Evolutionary conservation across 2,888 invertebrate species (phyloP).

Genomic region (Cordylochernes scorpioides): DNA sequence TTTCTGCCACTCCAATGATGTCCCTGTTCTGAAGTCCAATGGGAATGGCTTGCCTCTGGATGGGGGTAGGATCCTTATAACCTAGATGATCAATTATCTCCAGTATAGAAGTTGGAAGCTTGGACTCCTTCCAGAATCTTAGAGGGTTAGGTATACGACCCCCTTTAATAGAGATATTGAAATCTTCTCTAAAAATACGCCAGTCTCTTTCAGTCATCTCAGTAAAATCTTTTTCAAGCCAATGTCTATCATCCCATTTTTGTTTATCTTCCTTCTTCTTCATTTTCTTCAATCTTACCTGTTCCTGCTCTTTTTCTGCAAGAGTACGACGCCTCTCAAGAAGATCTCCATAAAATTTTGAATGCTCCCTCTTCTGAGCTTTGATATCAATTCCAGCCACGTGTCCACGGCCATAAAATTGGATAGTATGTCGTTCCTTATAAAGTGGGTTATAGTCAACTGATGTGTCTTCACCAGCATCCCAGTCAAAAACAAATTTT

Average conservation of each 20-base stretch:
- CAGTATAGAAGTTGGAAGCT: constrained; percentile 59
- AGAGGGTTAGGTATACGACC: constrained; percentile 66
- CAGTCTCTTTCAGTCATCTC: constrained; percentile 99
- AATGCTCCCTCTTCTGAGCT: constrained; percentile 45
- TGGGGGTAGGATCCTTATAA: constrained; percentile 93
- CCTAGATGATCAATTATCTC: constrained; percentile 83
- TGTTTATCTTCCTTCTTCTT: constrained; percentile 89
- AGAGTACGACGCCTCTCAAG: constrained; percentile 82
- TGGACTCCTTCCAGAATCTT: constrained; percentile 76
- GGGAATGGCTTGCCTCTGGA: constrained; percentile 95
- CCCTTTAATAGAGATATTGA: constrained; percentile 87
- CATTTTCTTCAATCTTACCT: constrained; percentile 70
- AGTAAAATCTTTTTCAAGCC: constrained; percentile 72
- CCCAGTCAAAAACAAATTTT: constrained; percentile 99
- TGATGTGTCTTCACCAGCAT: constrained; percentile 92
- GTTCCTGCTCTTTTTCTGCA: constrained; percentile 85
- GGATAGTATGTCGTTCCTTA: constrained; percentile 68
- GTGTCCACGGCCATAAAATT: constrained; percentile 91
- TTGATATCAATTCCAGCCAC: constrained; percentile 96
- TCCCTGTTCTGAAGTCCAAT: constrained; percentile 51
- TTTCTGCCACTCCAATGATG: constrained; percentile 97
- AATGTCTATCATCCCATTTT: constrained; percentile 95
- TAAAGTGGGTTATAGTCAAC: constrained; percentile 89
- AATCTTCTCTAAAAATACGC: constrained; percentile 98
- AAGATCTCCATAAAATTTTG: constrained; percentile 84